phyloP scores from a whole-genome alignment of 2,113 vertebrate genomes.

The Ia io region DNA sequence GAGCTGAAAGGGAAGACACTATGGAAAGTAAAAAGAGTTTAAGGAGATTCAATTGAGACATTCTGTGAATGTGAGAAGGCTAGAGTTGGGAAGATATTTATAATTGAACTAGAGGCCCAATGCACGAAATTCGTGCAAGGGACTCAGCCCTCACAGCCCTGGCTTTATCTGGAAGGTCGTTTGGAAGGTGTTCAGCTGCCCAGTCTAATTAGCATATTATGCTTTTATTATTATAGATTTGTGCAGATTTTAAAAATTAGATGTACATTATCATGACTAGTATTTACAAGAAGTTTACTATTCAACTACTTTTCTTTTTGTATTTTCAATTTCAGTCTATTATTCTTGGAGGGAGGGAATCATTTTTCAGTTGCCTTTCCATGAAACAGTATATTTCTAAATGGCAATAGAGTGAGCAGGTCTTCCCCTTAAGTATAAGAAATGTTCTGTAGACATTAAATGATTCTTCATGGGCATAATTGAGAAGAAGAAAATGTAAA shows the following conservation, averaged over 20 bases:
- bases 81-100: not conserved
- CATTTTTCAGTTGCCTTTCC: not conserved
- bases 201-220: no score
- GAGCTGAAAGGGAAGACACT: not conserved
- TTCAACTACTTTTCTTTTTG: not conserved
- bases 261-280: not conserved
- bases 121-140: no score
- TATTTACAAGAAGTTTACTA: not conserved
- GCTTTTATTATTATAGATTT: not conserved
- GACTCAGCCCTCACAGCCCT: no score
- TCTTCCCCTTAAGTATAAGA: not conserved
- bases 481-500: constrained; percentile 35
- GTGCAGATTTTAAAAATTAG: not conserved
- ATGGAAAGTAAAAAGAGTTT: not conserved
- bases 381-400: not conserved
- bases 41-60: not conserved
- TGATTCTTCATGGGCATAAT: not conserved
- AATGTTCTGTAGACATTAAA: constrained; percentile 1
- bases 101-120: not conserved
- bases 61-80: not conserved
- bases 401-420: not conserved
- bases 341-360: not conserved
- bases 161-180: no score
- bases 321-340: not conserved
- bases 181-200: no score